Evolutionary conservation across 2,113 vertebrate genomes (phyloP), one percentile per base, ranked within the genome.

Genomic region (Callopanchax toddi): DNA sequence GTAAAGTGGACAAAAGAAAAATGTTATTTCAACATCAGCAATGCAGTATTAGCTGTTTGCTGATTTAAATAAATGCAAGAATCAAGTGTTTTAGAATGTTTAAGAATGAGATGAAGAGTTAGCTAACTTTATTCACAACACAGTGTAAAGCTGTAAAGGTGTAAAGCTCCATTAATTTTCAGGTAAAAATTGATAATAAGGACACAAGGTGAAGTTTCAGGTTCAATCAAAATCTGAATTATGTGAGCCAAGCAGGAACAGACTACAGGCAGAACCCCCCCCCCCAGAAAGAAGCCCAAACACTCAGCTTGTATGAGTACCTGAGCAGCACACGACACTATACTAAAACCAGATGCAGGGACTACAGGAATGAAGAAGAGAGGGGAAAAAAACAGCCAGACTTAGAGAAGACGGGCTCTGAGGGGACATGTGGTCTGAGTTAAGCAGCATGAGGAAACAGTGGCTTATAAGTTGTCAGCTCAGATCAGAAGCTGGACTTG

Each of bases 391-490:
- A 72, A 34, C 76, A 58, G 79, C 64, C 59, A 53, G 58, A 57
- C 46, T 36, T 54, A 77, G 89, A 88, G 71, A 70, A 82, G 85
- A 86, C 72, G 75, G 84, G 80, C 51, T 50, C 73, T 78, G 3
- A 4, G 82, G 21, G 40, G 68, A 78, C 95, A 95, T 93, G 86
- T 94, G 94, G 92, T 93, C 90, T 67, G 89, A 92, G 92, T 94
- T 95, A 95, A 90, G 83, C 77, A 71, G 87, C 62, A 87, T 81
- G 86, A 93, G 94, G 93, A 94, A 95, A 94, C 90, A 76, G 94
- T 94, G 94, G 93, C 94, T 94, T 91, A 90, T 83, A 81, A 93
- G 89, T 90, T 94, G 93, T 95, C 94, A 92, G 91, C 84, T 92
- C 82, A 53, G 73, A 92, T 94, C 92, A 95, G 91, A 93, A 86